Evolutionary conservation across 2,888 invertebrate genomes (phyloP).

Genomic region (Schrankia costaestrigalis): DNA sequence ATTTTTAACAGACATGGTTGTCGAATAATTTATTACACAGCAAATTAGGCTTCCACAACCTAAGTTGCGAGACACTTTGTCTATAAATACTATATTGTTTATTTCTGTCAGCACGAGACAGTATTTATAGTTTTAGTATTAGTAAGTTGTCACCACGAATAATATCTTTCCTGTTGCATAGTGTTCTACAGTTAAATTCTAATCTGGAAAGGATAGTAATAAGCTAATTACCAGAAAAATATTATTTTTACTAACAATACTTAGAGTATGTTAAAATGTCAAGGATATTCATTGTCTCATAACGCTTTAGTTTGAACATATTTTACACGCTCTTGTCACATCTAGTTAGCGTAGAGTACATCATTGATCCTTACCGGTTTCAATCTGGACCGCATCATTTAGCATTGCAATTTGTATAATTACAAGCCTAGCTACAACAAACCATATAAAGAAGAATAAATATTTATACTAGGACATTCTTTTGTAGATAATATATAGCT

Average conservation of each 20-base stretch:
- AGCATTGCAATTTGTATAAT: slow-evolving; percentile 41
- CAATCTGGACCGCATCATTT: slow-evolving; percentile 47
- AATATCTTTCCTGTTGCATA: no score
- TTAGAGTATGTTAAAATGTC: slow-evolving; percentile 12
- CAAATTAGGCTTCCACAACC: no score
- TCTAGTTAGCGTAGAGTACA: slow-evolving; percentile 34
- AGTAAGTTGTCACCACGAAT: no score
- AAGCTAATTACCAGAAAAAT: no score
- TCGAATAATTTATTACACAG: no score
- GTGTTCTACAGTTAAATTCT: no score
- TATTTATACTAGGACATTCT: slow-evolving; percentile 21
- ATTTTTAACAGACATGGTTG: no score
- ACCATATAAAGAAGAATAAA: slow-evolving; percentile 26
- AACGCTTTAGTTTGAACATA: slow-evolving; percentile 34
- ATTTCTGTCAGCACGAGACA: no score
- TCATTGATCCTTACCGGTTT: slow-evolving; percentile 28
- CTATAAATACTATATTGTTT: no score
- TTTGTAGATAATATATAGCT: slow-evolving; percentile 24
- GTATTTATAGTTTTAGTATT: no score
- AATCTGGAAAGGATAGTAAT: no score
- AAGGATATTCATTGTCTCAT: slow-evolving; percentile 10
- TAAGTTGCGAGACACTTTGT: no score
- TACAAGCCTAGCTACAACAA: slow-evolving; percentile 27
- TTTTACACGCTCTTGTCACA: slow-evolving; percentile 43
- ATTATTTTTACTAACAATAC: slow-evolving; percentile 4